Evolutionary conservation across 2,797 vertebrate genomes (phyloP).

Genomic region (Acanthiza pusilla): DNA sequence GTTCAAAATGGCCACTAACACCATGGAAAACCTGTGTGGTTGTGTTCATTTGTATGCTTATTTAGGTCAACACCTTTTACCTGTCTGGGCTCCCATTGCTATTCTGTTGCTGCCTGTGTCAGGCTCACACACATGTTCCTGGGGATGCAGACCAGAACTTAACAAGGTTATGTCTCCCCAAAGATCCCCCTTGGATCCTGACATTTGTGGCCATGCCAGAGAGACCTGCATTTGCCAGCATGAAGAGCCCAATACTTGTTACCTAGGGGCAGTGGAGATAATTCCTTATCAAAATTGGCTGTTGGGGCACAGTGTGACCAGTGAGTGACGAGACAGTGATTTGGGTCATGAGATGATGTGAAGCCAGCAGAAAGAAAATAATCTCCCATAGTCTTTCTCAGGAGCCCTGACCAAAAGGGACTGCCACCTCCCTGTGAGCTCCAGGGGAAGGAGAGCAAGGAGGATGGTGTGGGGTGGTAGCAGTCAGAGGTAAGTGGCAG

Average conservation of each 20-base stretch:
- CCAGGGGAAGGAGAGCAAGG: neutral
- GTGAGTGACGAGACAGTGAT: neutral
- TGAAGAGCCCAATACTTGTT: rapidly evolving
- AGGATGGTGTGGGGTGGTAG: neutral
- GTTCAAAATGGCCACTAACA: neutral
- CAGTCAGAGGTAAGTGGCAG: neutral
- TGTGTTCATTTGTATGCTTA: neutral
- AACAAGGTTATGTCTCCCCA: neutral
- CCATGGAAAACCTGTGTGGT: neutral
- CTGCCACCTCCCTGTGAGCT: neutral
- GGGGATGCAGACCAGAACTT: neutral
- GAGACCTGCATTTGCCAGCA: neutral
- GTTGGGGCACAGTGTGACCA: neutral
- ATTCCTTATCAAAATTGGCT: neutral
- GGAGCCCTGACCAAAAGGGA: neutral
- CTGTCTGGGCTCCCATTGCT: neutral
- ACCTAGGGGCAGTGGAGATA: neutral
- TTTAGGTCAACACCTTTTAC: neutral
- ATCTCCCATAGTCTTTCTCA: neutral
- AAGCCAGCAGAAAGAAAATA: neutral
- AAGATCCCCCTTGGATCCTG: neutral
- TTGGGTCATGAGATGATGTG: neutral
- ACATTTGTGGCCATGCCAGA: neutral
- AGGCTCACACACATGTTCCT: neutral
- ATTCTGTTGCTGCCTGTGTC: neutral